Evolutionary conservation across 2,797 vertebrate species (phyloP).

Genomic region (Vipera ursinii): DNA sequence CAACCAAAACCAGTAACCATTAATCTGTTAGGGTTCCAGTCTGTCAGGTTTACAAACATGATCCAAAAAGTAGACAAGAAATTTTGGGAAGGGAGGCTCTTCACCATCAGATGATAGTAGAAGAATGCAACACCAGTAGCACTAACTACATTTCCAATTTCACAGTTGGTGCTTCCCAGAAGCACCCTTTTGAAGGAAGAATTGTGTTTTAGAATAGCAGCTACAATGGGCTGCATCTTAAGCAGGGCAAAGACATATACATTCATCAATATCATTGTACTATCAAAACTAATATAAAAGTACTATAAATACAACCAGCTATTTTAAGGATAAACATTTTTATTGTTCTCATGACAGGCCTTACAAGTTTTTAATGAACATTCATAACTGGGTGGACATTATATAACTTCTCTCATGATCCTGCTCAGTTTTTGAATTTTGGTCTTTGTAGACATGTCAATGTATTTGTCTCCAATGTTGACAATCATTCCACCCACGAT

Average conservation of each 20-base stretch:
- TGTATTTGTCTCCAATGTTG: conserved; percentile 87
- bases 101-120: neutral
- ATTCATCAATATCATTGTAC: neutral
- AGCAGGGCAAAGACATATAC: neutral
- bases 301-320: rapidly evolving
- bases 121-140: neutral
- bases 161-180: neutral
- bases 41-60: neutral
- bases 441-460: conserved; percentile 85
- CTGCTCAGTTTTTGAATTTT: conserved; percentile 93
- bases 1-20: neutral
- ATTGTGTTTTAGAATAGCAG: neutral
- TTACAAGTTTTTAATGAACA: neutral
- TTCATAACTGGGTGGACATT: conserved; percentile 42
- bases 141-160: neutral
- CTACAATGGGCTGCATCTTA: neutral
- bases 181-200: neutral
- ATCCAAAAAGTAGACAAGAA: neutral
- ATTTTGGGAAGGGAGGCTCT: neutral
- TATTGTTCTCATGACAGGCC: conserved; percentile 58
- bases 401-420: conserved; percentile 80
- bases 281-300: neutral
- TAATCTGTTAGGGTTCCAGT: neutral
- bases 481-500: conserved; percentile 97
- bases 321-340: conserved; percentile 56